Evolutionary conservation across 1,140 invertebrate species (phyloP).

Genomic region (Amphibalanus amphitrite): DNA sequence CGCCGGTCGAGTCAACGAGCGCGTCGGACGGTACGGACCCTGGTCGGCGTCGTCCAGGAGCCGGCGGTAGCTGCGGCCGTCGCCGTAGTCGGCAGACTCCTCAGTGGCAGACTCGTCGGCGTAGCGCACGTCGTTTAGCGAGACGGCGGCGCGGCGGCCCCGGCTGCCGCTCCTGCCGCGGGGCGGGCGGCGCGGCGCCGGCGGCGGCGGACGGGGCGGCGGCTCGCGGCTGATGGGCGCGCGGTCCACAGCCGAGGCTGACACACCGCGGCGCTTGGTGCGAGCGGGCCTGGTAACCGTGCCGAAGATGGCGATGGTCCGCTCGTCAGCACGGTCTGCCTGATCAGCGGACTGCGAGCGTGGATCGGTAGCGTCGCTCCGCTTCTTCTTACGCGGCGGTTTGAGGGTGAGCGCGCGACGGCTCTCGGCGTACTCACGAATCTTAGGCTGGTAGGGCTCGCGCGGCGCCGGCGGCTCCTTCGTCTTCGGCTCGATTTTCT

Average conservation of each 20-base stretch:
- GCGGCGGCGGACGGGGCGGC: no score
- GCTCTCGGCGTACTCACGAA: background rate
- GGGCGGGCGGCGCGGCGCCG: no score
- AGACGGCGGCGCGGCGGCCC: background rate
- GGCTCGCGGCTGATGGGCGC: background rate
- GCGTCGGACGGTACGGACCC: background rate
- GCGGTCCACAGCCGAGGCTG: no score
- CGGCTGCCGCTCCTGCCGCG: background rate
- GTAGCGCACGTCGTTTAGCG: background rate
- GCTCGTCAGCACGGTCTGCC: background rate
- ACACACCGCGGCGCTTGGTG: background rate
- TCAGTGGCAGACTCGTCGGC: background rate
- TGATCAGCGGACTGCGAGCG: background rate
- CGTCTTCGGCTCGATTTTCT: background rate
- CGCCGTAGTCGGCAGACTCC: background rate
- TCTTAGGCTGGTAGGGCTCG: slow-evolving; percentile 1
- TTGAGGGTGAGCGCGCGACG: background rate
- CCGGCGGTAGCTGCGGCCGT: background rate
- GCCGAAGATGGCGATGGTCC: background rate
- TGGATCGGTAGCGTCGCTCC: background rate
- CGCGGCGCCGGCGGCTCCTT: background rate
- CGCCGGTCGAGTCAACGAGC: no score
- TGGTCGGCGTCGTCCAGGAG: background rate
- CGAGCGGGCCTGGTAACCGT: background rate
- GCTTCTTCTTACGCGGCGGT: background rate